Conservation (phyloP, 2,888 invertebrate species). For the Calephelis perditalis region DNA sequence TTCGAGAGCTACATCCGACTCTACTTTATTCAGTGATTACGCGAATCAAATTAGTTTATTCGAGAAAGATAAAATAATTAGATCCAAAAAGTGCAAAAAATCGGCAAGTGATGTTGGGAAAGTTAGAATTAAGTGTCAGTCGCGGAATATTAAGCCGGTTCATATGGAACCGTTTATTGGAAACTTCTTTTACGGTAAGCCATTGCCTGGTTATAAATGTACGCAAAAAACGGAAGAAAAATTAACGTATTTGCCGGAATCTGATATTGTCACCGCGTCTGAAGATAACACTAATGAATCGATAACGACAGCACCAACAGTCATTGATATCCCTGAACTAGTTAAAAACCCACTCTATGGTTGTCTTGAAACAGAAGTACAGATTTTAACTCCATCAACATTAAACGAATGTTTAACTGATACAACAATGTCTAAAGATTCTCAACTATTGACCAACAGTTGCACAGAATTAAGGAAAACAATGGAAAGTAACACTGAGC, state of each 20-base stretch:
- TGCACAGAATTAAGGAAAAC: constrained; percentile 64
- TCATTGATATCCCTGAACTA: constrained; percentile 57
- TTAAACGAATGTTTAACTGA: constrained; percentile 43
- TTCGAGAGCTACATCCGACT: constrained; percentile 62
- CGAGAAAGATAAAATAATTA: constrained; percentile 48
- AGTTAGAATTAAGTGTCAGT: constrained; percentile 57
- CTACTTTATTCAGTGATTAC: constrained; percentile 74
- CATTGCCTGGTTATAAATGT: constrained; percentile 59
- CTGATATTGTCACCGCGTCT: constrained; percentile 60
- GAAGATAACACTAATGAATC: constrained; percentile 60
- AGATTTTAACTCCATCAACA: constrained; percentile 40
- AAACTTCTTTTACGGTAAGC: constrained; percentile 70
- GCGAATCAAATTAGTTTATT: constrained; percentile 68
- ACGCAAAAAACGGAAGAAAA: constrained; percentile 60
- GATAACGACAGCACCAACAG: constrained; percentile 52
- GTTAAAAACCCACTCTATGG: constrained; percentile 67
- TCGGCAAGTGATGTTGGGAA: constrained; percentile 61
- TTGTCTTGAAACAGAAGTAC: constrained; percentile 51
- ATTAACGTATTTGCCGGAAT: constrained; percentile 65
- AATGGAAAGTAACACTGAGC: constrained; percentile 45
- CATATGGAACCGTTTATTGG: constrained; percentile 66
- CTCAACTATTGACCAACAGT: constrained; percentile 60
- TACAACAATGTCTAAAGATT: constrained; percentile 53
- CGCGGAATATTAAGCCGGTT: constrained; percentile 58
- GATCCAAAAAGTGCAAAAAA: constrained; percentile 58